These are phyloP conservation scores for Augochlora pura DNA, from an alignment of 1,140 invertebrate genomes.

Conservation along the genomic window DNA sequence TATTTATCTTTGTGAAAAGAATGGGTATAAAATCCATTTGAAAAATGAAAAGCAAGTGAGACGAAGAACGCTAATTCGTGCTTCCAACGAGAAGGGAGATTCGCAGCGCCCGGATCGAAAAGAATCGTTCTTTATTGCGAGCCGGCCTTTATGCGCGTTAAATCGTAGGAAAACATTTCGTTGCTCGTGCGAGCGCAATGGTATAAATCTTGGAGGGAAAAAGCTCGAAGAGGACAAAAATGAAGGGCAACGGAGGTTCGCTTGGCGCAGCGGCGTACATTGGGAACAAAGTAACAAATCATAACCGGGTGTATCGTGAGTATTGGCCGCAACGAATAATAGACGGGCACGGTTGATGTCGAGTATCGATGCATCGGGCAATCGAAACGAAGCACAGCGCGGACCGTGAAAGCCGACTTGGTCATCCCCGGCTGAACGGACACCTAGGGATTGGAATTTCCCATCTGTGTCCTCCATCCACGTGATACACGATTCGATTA, in stretches of 20 bases:
- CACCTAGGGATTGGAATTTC: slow-evolving; percentile 67
- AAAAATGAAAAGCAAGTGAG: no score
- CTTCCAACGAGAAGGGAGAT: no score
- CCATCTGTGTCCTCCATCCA: slow-evolving; percentile 45
- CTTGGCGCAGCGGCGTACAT: slow-evolving; percentile 61
- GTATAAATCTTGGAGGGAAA: neutral
- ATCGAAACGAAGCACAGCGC: slow-evolving; percentile 72
- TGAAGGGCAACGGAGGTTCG: slow-evolving; percentile 17
- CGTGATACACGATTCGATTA: slow-evolving; percentile 73
- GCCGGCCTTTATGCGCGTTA: neutral
- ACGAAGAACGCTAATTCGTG: no score
- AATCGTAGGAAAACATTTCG: neutral
- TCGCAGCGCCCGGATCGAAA: no score
- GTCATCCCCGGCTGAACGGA: slow-evolving; percentile 36
- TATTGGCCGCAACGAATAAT: slow-evolving; percentile 76
- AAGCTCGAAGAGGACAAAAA: slow-evolving; percentile 5
- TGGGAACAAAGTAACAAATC: slow-evolving; percentile 75
- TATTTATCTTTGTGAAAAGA: no score
- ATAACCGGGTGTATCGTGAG: slow-evolving; percentile 64
- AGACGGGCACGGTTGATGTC: slow-evolving; percentile 71
- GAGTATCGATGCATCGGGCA: slow-evolving; percentile 73
- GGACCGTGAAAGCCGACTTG: slow-evolving; percentile 68
- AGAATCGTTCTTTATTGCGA: neutral
- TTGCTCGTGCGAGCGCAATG: neutral
- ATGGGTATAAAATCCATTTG: no score